Percentiles rank a stretch among this genome's conserved stretches.
These are phyloP conservation scores for Harmothoe impar DNA, from an alignment of 2,888 invertebrate species.

Conservation along the genomic window DNA sequence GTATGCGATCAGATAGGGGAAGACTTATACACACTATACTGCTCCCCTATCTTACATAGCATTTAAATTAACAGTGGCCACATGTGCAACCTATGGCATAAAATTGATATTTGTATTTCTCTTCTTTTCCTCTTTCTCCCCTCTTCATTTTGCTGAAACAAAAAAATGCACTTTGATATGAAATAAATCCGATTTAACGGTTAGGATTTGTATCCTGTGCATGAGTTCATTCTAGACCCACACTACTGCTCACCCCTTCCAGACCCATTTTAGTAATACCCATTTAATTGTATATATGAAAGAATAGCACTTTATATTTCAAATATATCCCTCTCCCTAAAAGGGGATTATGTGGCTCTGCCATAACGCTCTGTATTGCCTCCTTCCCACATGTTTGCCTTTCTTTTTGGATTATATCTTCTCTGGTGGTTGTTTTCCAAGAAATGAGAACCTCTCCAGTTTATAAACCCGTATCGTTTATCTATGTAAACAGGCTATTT, in stretches of 20 bases:
- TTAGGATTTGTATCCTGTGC: background rate
- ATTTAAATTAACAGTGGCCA: background rate
- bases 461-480: background rate
- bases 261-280: slow-evolving; percentile 18
- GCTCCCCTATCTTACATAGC: background rate
- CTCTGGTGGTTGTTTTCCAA: background rate
- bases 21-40: background rate
- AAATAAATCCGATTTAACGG: slow-evolving; percentile 20
- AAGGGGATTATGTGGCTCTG: background rate
- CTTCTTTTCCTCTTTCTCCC: background rate
- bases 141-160: background rate
- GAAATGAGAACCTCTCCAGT: background rate
- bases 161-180: background rate
- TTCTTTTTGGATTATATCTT: slow-evolving; percentile 7
- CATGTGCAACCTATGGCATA: background rate
- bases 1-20: too few relatives aligned
- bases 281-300: slow-evolving; percentile 8
- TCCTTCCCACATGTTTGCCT: background rate
- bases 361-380: background rate
- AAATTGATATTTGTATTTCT: background rate
- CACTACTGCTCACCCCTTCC: background rate
- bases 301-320: background rate
- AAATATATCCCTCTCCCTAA: background rate
- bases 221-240: background rate
- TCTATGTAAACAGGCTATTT: background rate